These are phyloP conservation scores for Cecropterus lyciades DNA, from an alignment of 1,140 invertebrate genomes.

Conservation along the genomic window DNA sequence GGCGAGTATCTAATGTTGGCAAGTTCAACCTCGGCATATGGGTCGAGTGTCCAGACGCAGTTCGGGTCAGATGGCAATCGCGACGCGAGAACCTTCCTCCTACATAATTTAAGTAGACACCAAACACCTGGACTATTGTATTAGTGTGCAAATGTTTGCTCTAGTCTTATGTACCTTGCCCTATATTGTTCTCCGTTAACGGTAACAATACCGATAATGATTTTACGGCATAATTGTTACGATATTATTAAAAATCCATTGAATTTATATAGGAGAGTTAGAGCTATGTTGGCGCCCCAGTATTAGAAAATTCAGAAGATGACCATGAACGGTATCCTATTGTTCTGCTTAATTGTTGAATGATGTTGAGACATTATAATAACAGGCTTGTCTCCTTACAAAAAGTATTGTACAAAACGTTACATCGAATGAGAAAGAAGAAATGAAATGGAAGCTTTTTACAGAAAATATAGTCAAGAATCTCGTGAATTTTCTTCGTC, in stretches of 20 bases:
- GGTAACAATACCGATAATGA: neutral
- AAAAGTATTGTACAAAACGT: too few relatives aligned
- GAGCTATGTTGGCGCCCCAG: neutral
- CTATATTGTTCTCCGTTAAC: neutral
- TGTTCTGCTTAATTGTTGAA: too few relatives aligned
- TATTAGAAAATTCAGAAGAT: too few relatives aligned
- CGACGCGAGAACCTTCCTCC: constrained; percentile 10
- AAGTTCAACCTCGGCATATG: constrained; percentile 29
- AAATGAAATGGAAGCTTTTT: too few relatives aligned
- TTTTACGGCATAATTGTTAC: neutral
- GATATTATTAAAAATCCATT: neutral
- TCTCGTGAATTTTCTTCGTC: too few relatives aligned
- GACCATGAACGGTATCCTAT: too few relatives aligned
- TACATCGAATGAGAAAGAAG: too few relatives aligned
- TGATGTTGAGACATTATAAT: too few relatives aligned
- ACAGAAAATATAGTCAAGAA: too few relatives aligned
- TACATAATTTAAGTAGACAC: constrained; percentile 13
- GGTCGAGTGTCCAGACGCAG: constrained; percentile 23
- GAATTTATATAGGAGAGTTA: constrained; percentile 22
- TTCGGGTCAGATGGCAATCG: constrained; percentile 27
- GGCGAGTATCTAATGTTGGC: constrained; percentile 2
- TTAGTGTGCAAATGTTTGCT: constrained; percentile 12
- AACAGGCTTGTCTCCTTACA: too few relatives aligned
- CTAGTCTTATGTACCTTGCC: neutral
- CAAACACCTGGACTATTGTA: constrained; percentile 1